Conservation (phyloP, 2,797 vertebrate species). For the Acrossocheilus wenchowensis region DNA sequence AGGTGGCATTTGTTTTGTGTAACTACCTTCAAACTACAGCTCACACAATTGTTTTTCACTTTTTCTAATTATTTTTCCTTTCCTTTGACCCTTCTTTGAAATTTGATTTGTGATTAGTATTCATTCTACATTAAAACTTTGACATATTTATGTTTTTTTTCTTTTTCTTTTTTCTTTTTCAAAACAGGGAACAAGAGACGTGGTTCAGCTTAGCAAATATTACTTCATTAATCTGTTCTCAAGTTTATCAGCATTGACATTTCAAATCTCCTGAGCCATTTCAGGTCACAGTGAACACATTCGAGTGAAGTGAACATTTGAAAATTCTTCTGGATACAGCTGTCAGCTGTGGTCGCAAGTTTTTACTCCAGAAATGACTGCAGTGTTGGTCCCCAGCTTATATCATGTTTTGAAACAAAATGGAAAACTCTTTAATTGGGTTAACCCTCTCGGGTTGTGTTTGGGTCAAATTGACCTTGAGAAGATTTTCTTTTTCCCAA, state of each 20-base stretch:
- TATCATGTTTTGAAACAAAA: background rate
- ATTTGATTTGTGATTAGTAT: conserved; percentile 3
- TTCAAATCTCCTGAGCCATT: conserved; percentile 33
- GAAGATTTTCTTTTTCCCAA: too few relatives aligned
- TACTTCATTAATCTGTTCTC: conserved; percentile 34
- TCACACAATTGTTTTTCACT: background rate
- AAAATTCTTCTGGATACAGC: background rate
- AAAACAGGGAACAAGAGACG: background rate
- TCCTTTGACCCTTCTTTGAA: background rate
- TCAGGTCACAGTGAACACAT: background rate
- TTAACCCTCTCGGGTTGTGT: too few relatives aligned
- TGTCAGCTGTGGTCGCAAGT: conserved; percentile 36
- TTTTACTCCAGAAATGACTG: conserved; percentile 14
- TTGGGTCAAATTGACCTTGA: too few relatives aligned
- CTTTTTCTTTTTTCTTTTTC: background rate
- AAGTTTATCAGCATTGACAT: conserved; percentile 10
- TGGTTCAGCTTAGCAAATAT: conserved; percentile 23
- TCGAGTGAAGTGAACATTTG: background rate
- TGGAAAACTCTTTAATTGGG: background rate
- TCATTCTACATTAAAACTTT: background rate
- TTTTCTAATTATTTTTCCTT: background rate
- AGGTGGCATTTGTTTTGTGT: background rate
- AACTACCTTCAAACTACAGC: background rate
- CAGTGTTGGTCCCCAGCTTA: background rate
- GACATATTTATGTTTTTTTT: background rate